These are phyloP conservation scores for Xestoiulus laeticollis DNA, from an alignment of 2,888 invertebrate species.

Conservation along the genomic window DNA sequence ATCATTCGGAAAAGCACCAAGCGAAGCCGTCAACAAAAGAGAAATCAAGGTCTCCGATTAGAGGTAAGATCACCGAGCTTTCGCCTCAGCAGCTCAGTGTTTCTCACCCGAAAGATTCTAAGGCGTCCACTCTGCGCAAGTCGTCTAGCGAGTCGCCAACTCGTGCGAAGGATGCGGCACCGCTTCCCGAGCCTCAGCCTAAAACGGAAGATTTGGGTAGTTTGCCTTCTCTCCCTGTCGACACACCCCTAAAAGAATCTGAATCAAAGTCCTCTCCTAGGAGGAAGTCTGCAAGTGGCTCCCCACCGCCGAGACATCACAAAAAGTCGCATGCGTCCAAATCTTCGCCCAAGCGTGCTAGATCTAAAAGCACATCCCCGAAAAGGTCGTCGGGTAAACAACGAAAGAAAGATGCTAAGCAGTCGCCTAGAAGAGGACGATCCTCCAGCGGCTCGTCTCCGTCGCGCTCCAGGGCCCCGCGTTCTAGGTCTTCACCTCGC, in stretches of 20 bases:
- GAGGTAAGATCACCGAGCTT: constrained; percentile 36
- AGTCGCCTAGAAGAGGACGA: constrained; percentile 36
- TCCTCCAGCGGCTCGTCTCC: constrained; percentile 48
- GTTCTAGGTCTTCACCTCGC: constrained; percentile 45
- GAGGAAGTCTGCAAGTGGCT: constrained; percentile 39
- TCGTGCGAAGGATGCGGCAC: not conserved
- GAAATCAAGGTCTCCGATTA: constrained; percentile 30
- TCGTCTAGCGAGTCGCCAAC: constrained; percentile 14
- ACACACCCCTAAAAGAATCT: constrained; percentile 36
- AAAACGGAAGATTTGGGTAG: constrained; percentile 16
- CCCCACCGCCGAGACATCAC: not conserved
- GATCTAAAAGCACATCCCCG: constrained; percentile 42
- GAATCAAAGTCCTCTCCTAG: constrained; percentile 47
- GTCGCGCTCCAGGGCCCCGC: constrained; percentile 22
- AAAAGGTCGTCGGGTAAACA: constrained; percentile 37
- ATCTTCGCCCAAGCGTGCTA: constrained; percentile 18
- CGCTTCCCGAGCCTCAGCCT: not conserved
- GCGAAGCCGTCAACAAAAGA: not conserved
- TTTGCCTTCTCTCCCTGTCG: constrained; percentile 3
- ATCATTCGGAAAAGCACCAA: constrained; percentile 3
- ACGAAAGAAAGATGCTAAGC: constrained; percentile 34
- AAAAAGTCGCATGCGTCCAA: not conserved
- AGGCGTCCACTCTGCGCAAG: not conserved
- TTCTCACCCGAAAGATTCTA: constrained; percentile 3
- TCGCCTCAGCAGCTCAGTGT: constrained; percentile 20